These are phyloP conservation scores for Triops longicaudatus DNA, from an alignment of 1,140 invertebrate species.

Conservation along the genomic window DNA sequence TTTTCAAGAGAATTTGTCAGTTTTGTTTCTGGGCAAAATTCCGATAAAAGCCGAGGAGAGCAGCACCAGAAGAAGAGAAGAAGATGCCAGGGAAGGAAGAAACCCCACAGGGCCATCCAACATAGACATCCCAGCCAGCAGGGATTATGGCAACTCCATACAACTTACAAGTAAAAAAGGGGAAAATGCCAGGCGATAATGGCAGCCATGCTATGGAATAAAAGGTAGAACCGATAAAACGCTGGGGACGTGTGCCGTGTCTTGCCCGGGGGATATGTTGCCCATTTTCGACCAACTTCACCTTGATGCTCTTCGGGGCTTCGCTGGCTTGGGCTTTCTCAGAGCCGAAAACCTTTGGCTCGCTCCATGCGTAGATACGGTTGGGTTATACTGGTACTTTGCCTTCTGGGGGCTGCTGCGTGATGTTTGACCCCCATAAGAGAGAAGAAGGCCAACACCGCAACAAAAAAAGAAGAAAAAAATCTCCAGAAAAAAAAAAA, in stretches of 20 bases:
- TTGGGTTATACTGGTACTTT: not conserved
- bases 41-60: not conserved
- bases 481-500: not conserved
- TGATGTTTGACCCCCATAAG: not conserved
- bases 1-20: not conserved
- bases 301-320: not conserved
- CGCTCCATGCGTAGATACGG: not conserved
- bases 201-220: slow-evolving; percentile 4
- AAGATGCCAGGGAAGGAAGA: not conserved
- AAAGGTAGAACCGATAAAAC: slow-evolving; percentile 15
- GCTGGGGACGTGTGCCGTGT: slow-evolving; percentile 13
- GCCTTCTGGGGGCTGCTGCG: not conserved
- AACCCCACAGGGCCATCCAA: slow-evolving; percentile 12
- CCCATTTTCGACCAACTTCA: slow-evolving; percentile 14
- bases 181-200: slow-evolving; percentile 7
- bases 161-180: not conserved
- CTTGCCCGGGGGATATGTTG: not conserved
- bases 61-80: not conserved
- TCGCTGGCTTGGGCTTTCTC: not conserved
- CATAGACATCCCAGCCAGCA: slow-evolving; percentile 14
- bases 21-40: not conserved
- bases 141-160: slow-evolving; percentile 11
- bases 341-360: not conserved
- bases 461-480: not conserved
- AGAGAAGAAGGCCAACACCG: not conserved